A percentile compares a stretch with the other conserved stretches of the same genome.
phyloP scores from a whole-genome alignment of 1,140 invertebrate species.

The Danaus plexippus region DNA sequence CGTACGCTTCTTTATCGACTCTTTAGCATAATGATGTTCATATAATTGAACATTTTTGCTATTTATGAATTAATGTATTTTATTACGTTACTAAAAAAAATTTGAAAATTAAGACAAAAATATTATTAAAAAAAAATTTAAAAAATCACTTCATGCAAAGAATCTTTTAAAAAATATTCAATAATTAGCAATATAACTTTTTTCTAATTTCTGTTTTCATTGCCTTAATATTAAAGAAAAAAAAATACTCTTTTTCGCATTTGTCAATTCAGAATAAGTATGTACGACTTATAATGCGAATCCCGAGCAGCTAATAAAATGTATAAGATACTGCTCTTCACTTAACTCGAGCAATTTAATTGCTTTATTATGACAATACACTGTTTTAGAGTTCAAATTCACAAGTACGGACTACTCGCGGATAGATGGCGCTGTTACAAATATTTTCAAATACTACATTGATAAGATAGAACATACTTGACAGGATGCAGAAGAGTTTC shows the following conservation, averaged over 20 bases:
- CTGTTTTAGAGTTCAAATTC: constrained; percentile 12
- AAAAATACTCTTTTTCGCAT: too few relatives aligned
- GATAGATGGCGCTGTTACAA: constrained; percentile 39
- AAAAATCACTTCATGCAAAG: too few relatives aligned
- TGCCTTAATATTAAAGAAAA: too few relatives aligned
- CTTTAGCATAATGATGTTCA: not conserved
- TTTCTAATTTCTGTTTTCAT: too few relatives aligned
- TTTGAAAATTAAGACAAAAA: too few relatives aligned
- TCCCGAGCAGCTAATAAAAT: constrained; percentile 43
- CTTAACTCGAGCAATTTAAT: constrained; percentile 41
- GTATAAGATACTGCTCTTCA: constrained; percentile 33
- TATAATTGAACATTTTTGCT: not conserved
- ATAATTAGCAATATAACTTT: too few relatives aligned
- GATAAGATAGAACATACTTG: too few relatives aligned
- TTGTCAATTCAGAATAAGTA: constrained; percentile 29
- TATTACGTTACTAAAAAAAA: too few relatives aligned
- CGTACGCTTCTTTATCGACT: constrained; percentile 11
- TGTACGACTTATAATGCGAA: constrained; percentile 37
- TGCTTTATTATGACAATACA: constrained; percentile 39
- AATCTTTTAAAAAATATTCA: too few relatives aligned
- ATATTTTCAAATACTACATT: too few relatives aligned
- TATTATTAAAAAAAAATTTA: too few relatives aligned
- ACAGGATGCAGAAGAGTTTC: too few relatives aligned
- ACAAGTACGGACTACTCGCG: constrained; percentile 35
- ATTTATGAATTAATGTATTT: not conserved